Conservation (phyloP, 2,113 vertebrate genomes). For the Proterorhinus semilunaris region DNA sequence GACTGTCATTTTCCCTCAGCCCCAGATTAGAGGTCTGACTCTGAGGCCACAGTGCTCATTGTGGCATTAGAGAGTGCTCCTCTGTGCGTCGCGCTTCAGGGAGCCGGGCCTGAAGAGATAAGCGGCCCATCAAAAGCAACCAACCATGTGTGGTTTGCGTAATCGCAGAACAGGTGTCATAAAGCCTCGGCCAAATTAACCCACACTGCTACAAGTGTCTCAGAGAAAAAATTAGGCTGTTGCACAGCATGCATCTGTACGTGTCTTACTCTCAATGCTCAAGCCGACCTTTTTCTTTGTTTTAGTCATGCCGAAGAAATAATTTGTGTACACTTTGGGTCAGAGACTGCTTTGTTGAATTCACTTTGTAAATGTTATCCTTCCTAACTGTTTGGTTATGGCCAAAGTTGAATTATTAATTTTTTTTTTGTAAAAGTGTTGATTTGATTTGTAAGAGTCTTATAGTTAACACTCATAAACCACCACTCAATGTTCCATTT, state of each 20-base stretch:
- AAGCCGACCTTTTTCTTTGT: conserved; percentile 46
- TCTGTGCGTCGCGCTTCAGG: conserved; percentile 35
- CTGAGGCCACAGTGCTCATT: conserved; percentile 34
- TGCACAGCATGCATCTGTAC: conserved; percentile 33
- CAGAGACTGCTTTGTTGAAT: conserved; percentile 60
- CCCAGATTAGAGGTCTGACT: conserved; percentile 51
- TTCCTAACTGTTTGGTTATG: conserved; percentile 49
- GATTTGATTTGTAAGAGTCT: conserved; percentile 61
- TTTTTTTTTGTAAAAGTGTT: conserved; percentile 71
- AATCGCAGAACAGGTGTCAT: conserved; percentile 46
- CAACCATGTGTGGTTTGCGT: conserved; percentile 36
- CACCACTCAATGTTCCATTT: conserved; percentile 39
- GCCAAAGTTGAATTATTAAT: conserved; percentile 73
- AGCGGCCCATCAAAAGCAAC: conserved; percentile 56
- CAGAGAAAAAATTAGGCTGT: conserved; percentile 28
- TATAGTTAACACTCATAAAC: conserved; percentile 59
- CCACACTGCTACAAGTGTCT: conserved; percentile 34
- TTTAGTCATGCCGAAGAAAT: conserved; percentile 57
- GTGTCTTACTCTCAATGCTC: conserved; percentile 43
- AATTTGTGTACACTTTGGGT: conserved; percentile 34
- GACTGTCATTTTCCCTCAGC: conserved; percentile 51
- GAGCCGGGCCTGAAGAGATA: conserved; percentile 57
- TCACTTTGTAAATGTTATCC: conserved; percentile 64
- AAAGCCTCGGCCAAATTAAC: conserved; percentile 45
- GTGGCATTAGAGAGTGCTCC: conserved; percentile 42